Base-by-base conservation (phyloP, 2,113 vertebrate species). In the Mesembrinibis cayennensis region DNA sequence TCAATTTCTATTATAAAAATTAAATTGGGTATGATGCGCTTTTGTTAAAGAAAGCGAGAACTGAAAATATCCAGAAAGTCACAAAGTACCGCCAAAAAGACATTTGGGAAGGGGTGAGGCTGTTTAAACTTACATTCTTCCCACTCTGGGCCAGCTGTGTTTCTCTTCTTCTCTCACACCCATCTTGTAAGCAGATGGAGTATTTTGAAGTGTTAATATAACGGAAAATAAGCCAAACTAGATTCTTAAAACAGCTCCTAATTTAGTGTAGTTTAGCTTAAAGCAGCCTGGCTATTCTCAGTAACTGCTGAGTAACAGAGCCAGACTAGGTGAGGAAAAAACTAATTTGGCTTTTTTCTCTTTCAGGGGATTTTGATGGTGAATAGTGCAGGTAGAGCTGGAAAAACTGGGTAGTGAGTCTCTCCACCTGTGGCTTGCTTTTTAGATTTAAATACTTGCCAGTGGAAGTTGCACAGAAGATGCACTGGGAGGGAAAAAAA, bases 121-220 rank as follows among this genome's bases (percentile, higher is more conserved):
- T 88, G 74, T 95, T 97, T 95, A 96, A 97, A 95, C 74, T 91
- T 80, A 93, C 89, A 94, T 97, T 97, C 89, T 93, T 96, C 95
- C 91, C 87, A 87, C 94, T 91, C 84, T 40, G 79, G 78, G 26
- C 91, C 95, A 95, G 96, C 95, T 97, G 96, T 95, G 81, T 88
- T 97, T 97, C 95, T 93, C 84, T 72, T 95, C 82, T 95, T 85
- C 87, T 87, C 89, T 91, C 89, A 88, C 93, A 90, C 93, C 91
- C 96, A 97, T 93, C 94, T 97, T 97, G 95, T 96, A 94, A 95
- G 97, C 96, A 96, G 89, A 97, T 96, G 95, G 94, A 85, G 84
- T 80, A 95, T 94, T 83, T 59, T 95, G 94, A 97, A 95, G 95
- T 91, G 97, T 94, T 96, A 97, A 97, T 96, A 88, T 71, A 93